These are phyloP conservation scores for Dorcus hopei DNA, from an alignment of 2,888 invertebrate species.

Conservation along the genomic window DNA sequence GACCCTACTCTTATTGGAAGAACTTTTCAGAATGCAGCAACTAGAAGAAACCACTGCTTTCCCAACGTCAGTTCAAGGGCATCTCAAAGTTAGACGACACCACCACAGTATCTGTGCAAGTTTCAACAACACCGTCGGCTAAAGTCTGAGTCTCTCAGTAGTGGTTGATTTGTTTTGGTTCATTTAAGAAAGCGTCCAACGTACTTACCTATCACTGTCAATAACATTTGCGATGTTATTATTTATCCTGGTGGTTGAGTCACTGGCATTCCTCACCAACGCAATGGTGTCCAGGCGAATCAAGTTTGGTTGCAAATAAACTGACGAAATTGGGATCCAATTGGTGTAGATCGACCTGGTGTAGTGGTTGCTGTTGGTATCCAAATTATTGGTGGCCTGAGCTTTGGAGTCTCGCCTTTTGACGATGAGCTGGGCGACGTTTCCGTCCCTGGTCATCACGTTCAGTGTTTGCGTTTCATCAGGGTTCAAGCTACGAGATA, in stretches of 20 bases:
- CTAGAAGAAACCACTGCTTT: too few relatives aligned
- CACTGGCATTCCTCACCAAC: conserved; percentile 38
- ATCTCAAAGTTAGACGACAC: too few relatives aligned
- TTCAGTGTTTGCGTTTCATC: conserved; percentile 73
- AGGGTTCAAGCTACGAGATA: conserved; percentile 73
- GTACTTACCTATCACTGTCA: conserved; percentile 41
- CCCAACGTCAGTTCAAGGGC: too few relatives aligned
- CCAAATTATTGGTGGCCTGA: conserved; percentile 4
- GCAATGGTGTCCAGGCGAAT: conserved; percentile 40
- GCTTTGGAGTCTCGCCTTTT: conserved; percentile 65
- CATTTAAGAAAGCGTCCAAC: too few relatives aligned
- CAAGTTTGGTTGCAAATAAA: conserved; percentile 41
- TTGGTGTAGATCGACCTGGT: conserved; percentile 38
- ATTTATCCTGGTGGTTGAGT: conserved; percentile 17
- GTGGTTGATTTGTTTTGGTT: too few relatives aligned
- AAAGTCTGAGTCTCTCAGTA: too few relatives aligned
- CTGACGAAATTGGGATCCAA: conserved; percentile 46
- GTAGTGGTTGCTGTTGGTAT: conserved; percentile 39
- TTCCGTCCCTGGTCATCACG: conserved; percentile 73
- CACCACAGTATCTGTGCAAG: too few relatives aligned
- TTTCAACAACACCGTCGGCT: too few relatives aligned
- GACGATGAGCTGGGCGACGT: conserved; percentile 72
- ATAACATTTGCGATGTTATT: conserved; percentile 38
- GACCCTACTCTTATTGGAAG: too few relatives aligned
- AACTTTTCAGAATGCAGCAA: too few relatives aligned